Percentiles rank a stretch among this genome's conserved stretches.
These are phyloP conservation scores for Darevskia nairensis DNA, from an alignment of 2,797 vertebrate species.

Conservation along the genomic window DNA sequence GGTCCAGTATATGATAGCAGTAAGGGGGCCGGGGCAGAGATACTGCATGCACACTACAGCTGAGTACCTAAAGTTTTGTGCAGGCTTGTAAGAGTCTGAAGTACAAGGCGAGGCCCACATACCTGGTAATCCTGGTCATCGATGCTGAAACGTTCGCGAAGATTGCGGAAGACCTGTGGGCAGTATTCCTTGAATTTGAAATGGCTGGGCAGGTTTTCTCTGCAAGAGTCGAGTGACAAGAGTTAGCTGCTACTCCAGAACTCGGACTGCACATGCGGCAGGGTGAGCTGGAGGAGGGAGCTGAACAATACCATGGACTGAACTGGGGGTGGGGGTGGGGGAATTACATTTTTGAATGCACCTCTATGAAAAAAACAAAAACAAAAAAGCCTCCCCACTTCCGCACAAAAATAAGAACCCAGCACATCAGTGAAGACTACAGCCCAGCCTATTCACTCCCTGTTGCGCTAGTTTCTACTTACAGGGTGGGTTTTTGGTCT, in stretches of 20 bases:
- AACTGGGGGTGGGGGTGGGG: too few relatives aligned
- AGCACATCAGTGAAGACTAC: background rate
- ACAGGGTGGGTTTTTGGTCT: background rate
- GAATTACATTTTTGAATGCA: background rate
- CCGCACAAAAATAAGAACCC: background rate
- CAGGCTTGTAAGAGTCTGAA: background rate
- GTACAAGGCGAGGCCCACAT: background rate
- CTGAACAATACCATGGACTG: too few relatives aligned
- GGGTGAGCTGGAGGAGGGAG: too few relatives aligned
- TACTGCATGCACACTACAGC: too few relatives aligned
- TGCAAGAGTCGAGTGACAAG: conserved; percentile 58
- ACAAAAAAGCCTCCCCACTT: too few relatives aligned
- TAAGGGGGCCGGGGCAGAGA: too few relatives aligned
- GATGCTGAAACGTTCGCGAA: conserved; percentile 90
- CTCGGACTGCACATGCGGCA: too few relatives aligned
- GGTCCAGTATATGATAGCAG: background rate
- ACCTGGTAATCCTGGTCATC: conserved; percentile 94
- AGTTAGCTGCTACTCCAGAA: background rate
- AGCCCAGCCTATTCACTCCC: background rate
- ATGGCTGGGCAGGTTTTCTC: conserved; percentile 92
- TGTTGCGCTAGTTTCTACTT: background rate
- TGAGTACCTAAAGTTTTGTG: background rate
- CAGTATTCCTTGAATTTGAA: conserved; percentile 98
- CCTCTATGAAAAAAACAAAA: background rate
- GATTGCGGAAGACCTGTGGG: conserved; percentile 94